phyloP scores from a whole-genome alignment of 2,888 invertebrate species.

The Macaria liturata region DNA sequence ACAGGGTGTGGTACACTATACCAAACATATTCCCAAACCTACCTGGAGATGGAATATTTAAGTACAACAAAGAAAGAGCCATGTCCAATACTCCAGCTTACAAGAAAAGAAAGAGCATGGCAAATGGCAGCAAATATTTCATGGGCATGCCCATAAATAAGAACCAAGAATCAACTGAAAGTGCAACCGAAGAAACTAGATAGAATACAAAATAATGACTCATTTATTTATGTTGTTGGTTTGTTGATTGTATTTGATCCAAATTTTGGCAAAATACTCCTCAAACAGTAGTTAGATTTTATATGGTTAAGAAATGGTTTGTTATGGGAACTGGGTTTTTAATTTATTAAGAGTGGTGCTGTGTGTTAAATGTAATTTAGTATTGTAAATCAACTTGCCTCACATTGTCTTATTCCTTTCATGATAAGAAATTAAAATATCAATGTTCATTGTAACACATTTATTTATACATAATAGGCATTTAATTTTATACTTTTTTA shows the following conservation, averaged over 20 bases:
- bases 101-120: slow-evolving; percentile 72
- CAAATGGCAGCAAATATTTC: slow-evolving; percentile 84
- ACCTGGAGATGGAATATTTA: slow-evolving; percentile 91
- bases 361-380: slow-evolving; percentile 5
- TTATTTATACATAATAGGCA: too few relatives aligned
- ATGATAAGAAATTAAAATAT: too few relatives aligned
- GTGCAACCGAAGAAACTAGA: slow-evolving; percentile 60
- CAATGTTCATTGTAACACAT: too few relatives aligned
- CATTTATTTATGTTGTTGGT: slow-evolving; percentile 6
- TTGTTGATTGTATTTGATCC: slow-evolving; percentile 14
- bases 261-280: neutral
- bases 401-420: too few relatives aligned
- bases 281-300: neutral
- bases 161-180: slow-evolving; percentile 59
- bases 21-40: slow-evolving; percentile 85
- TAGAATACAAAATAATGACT: slow-evolving; percentile 35
- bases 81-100: slow-evolving; percentile 52
- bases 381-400: too few relatives aligned
- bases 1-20: slow-evolving; percentile 89
- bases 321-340: slow-evolving; percentile 21
- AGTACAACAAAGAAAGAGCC: slow-evolving; percentile 85
- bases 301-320: neutral
- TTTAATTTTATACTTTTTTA: neutral
- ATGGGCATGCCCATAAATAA: slow-evolving; percentile 91
- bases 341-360: slow-evolving; percentile 29